phyloP scores from a whole-genome alignment of 1,140 invertebrate genomes.

The Rhopalosiphum maidis region DNA sequence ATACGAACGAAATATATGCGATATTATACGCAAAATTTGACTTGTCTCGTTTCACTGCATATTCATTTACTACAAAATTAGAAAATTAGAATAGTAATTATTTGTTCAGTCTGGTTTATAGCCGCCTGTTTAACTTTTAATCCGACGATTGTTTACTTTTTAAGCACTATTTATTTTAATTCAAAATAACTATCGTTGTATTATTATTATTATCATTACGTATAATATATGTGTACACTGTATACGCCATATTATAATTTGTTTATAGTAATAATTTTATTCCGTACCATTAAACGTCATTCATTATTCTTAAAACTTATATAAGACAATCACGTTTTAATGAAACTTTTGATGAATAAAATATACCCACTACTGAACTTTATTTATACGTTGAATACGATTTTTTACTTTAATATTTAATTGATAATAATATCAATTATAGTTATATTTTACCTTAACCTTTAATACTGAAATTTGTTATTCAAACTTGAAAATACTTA shows the following conservation, averaged over 20 bases:
- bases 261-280: neutral
- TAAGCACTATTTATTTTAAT: neutral
- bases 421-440: neutral
- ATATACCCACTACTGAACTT: neutral
- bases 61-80: neutral
- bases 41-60: neutral
- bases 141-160: neutral
- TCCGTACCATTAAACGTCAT: neutral
- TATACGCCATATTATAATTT: no score
- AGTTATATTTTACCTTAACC: neutral
- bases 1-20: neutral
- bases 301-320: neutral
- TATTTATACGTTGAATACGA: neutral
- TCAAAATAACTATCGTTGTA: neutral
- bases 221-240: neutral
- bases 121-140: neutral
- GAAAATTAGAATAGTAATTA: conserved; percentile 8
- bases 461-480: neutral
- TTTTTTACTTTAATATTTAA: neutral
- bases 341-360: neutral
- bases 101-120: neutral
- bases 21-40: conserved; percentile 14
- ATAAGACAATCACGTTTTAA: neutral
- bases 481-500: neutral
- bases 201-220: neutral